phyloP scores from a whole-genome alignment of 2,113 vertebrate genomes.

The Geococcyx californianus region DNA sequence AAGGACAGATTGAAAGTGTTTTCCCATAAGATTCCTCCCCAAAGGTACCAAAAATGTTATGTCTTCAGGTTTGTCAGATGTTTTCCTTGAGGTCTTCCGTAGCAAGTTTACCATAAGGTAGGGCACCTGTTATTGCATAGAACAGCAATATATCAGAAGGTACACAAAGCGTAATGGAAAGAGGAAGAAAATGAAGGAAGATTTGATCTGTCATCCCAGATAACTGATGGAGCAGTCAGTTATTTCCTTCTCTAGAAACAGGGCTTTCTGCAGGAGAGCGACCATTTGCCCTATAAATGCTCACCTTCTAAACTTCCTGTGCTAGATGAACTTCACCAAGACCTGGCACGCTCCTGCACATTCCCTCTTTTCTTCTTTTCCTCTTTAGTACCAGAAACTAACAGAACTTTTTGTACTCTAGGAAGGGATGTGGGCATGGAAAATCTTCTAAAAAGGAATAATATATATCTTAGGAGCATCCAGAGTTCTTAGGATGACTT shows the following conservation, averaged over 20 bases:
- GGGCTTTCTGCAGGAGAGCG: neutral
- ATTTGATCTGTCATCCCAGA: neutral
- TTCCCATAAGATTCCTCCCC: neutral
- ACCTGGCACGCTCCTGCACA: neutral
- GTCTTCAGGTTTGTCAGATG: constrained; percentile 30
- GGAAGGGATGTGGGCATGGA: neutral
- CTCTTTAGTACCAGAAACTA: neutral
- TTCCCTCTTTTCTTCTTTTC: neutral
- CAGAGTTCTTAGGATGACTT: neutral
- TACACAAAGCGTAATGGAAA: neutral
- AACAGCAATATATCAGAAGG: constrained; percentile 27
- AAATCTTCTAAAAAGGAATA: neutral
- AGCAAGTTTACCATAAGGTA: neutral
- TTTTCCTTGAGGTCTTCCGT: constrained; percentile 8
- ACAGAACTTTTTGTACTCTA: neutral
- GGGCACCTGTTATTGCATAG: neutral
- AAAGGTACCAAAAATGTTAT: neutral
- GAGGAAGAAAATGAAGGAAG: constrained; percentile 43
- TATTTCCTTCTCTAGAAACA: neutral
- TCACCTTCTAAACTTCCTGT: neutral
- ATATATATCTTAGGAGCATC: neutral
- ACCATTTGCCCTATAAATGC: neutral
- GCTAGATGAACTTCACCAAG: neutral
- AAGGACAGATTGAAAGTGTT: constrained; percentile 19
- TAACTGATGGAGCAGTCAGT: neutral